Base-by-base conservation (phyloP, 2,113 vertebrate species). In the Dicentrarchus labrax region DNA sequence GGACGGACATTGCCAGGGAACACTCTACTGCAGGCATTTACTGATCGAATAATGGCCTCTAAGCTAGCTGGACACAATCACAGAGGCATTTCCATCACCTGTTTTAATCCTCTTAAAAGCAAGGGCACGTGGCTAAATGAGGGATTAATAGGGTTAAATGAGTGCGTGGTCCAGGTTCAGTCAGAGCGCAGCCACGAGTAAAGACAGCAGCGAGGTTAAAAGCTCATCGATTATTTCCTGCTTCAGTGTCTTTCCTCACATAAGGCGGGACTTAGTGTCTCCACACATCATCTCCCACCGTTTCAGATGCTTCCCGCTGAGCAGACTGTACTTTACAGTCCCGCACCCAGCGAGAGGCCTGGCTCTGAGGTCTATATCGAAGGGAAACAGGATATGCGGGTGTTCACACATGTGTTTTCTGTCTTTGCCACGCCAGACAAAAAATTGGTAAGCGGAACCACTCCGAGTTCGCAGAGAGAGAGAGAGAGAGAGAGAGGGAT, bases 101-200 rank as follows among this genome's bases (percentile, higher is more conserved):
- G 84, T 13, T 71, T 39, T 92, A 92, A 92, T 90, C 90, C 86
- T 83, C 85, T 92, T 88, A 80, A 74, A 47, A 80, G 53, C 50
- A 38, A 53, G 74, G 68, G 50, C 66, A 67, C 11, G 3, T 11
- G 53, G 84, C 78, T 82, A 57, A 84, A 84, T 62, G 67, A 68
- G 64, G 80, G 88, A 90, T 90, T 89, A 92, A 86, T 38, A 16
- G 83, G 88, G 87, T 91, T 76, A 80, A 84, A 88, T 53, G 82
- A 90, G 88, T 78, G 77, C 21, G 7, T 48, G 64, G 79, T 70
- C 56, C 56, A 64, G 56, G 83, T 91, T 91, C 82, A 91, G 39
- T 16, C 73, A 71, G 80, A 88, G 85, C 75, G 73, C 77, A 85
- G 73, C n/a, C 2, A 5, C 1, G 4, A 53, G 50, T 7, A 45